Percentiles rank a stretch among this genome's conserved stretches.
phyloP scores from a whole-genome alignment of 1,140 invertebrate species.

The Drosophila paulistorum region DNA sequence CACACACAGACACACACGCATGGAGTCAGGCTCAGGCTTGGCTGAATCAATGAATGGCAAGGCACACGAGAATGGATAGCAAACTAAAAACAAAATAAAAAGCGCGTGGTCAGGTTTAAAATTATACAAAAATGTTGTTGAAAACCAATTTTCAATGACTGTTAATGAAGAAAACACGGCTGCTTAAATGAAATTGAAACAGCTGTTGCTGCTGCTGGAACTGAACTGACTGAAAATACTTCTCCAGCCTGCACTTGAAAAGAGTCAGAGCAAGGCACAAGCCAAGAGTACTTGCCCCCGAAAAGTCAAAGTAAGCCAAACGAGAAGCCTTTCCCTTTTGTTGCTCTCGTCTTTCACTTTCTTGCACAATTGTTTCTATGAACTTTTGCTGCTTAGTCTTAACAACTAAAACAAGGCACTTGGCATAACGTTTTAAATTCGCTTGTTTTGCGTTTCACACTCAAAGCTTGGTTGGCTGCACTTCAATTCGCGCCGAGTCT shows the following conservation, averaged over 20 bases:
- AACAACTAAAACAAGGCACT: constrained; percentile 50
- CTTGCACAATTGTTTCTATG: constrained; percentile 65
- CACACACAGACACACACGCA: constrained; percentile 27
- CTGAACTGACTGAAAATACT: neutral
- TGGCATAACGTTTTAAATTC: constrained; percentile 47
- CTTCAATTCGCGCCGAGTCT: constrained; percentile 49
- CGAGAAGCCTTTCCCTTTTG: constrained; percentile 62
- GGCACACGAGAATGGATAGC: neutral
- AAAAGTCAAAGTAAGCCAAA: constrained; percentile 8
- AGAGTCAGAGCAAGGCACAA: constrained; percentile 29
- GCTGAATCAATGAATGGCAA: constrained; percentile 58
- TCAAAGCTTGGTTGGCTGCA: constrained; percentile 75
- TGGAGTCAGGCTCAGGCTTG: constrained; percentile 23
- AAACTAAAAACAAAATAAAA: constrained; percentile 29
- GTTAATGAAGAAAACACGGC: constrained; percentile 24
- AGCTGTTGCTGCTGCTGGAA: constrained; percentile 51
- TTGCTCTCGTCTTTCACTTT: constrained; percentile 65
- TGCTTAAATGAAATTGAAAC: constrained; percentile 47
- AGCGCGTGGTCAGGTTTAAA: constrained; percentile 60
- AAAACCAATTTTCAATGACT: constrained; percentile 3
- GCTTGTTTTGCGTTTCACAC: constrained; percentile 67
- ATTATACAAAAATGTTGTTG: neutral
- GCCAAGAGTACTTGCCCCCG: constrained; percentile 16
- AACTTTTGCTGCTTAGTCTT: constrained; percentile 61
- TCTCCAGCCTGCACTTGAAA: constrained; percentile 61